Conservation (phyloP, 2,888 invertebrate genomes). For the Tetanocera ferruginea region DNA sequence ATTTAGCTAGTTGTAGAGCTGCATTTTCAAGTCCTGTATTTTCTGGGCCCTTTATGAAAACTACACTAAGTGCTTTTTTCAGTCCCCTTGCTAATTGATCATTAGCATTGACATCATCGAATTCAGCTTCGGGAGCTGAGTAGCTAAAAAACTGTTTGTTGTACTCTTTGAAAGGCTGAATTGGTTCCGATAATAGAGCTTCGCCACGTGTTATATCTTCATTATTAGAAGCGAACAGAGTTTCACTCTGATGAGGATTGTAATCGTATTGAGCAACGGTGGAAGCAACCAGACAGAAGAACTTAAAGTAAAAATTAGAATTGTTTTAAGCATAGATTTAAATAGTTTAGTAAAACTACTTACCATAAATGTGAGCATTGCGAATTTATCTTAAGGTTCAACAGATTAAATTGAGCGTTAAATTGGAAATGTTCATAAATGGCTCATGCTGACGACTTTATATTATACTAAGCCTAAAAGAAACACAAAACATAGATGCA, state of each 20-base stretch:
- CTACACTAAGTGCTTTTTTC: conserved; percentile 61
- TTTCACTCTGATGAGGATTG: too few species aligned
- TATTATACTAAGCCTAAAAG: conserved; percentile 47
- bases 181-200: too few species aligned
- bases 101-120: conserved; percentile 52
- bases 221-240: too few species aligned
- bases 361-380: not conserved
- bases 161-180: conserved; percentile 50
- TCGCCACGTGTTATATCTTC: too few species aligned
- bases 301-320: too few species aligned
- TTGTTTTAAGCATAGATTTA: too few species aligned
- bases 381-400: conserved; percentile 23
- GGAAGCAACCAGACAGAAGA: too few species aligned
- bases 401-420: conserved; percentile 49
- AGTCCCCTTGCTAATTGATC: conserved; percentile 53
- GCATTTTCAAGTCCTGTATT: conserved; percentile 61
- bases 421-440: conserved; percentile 47
- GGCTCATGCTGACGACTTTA: conserved; percentile 43
- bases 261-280: too few species aligned
- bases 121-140: conserved; percentile 63
- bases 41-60: conserved; percentile 68
- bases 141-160: conserved; percentile 59
- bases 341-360: too few species aligned
- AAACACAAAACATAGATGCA: too few species aligned
- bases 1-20: conserved; percentile 60